phyloP scores from a whole-genome alignment of 2,113 vertebrate species.

The Scartelaos histophorus region DNA sequence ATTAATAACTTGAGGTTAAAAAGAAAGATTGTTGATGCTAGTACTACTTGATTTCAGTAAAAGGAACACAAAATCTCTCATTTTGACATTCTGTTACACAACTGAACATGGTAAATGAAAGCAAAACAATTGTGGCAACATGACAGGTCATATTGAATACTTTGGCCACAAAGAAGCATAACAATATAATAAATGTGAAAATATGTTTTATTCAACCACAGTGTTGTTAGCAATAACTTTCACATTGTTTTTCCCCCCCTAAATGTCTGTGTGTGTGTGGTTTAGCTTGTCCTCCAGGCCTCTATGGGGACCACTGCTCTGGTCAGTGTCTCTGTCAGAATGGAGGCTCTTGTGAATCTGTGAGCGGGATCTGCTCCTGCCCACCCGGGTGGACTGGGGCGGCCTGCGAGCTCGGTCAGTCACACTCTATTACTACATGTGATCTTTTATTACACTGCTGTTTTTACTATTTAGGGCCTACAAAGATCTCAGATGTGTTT shows the following conservation, averaged over 20 bases:
- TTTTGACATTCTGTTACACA: neutral
- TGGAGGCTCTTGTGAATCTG: conserved; percentile 52
- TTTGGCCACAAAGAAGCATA: neutral
- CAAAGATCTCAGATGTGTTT: neutral
- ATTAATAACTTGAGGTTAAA: no score
- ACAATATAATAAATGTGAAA: neutral
- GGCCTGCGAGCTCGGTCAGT: conserved; percentile 75
- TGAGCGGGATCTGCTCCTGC: conserved; percentile 70
- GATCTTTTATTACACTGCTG: neutral
- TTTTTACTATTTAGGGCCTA: neutral
- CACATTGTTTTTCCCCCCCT: neutral
- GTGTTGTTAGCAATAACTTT: neutral
- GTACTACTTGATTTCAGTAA: no score
- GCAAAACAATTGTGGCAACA: neutral
- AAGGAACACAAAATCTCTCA: neutral
- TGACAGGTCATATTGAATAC: neutral
- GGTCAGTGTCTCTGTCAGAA: conserved; percentile 71
- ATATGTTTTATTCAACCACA: no score
- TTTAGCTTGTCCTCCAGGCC: conserved; percentile 71
- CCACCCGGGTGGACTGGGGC: conserved; percentile 66
- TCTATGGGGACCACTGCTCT: conserved; percentile 64
- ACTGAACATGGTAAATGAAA: neutral
- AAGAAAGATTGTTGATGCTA: no score
- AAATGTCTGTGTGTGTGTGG: conserved; percentile 1
- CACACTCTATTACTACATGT: neutral